phyloP scores from a whole-genome alignment of 1,140 invertebrate genomes.

The Leptopilina boulardi region DNA sequence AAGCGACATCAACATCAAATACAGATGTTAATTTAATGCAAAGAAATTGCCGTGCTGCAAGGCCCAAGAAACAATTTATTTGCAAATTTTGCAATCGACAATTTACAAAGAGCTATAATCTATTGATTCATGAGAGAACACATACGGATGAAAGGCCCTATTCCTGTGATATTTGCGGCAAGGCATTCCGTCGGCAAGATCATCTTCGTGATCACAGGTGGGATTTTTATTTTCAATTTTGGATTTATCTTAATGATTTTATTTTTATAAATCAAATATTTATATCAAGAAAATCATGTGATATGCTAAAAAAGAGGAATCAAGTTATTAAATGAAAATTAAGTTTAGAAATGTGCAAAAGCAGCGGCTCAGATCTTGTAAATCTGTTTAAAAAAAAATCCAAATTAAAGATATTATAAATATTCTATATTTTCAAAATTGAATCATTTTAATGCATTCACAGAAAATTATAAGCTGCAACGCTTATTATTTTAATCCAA shows the following conservation, averaged over 20 bases:
- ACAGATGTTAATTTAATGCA: slow-evolving; percentile 60
- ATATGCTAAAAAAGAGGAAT: too few relatives aligned
- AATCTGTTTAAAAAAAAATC: too few relatives aligned
- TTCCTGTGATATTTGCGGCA: slow-evolving; percentile 96
- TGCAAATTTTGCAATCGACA: slow-evolving; percentile 98
- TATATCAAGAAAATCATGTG: too few relatives aligned
- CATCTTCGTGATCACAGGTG: slow-evolving; percentile 95
- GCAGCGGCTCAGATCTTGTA: too few relatives aligned
- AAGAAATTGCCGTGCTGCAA: slow-evolving; percentile 73
- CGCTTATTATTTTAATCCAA: too few relatives aligned
- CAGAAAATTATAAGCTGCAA: too few relatives aligned
- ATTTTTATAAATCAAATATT: too few relatives aligned
- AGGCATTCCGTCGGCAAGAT: slow-evolving; percentile 94
- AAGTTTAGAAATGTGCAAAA: too few relatives aligned
- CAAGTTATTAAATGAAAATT: too few relatives aligned
- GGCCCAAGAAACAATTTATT: slow-evolving; percentile 84
- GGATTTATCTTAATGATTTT: background rate
- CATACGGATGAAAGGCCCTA: slow-evolving; percentile 99
- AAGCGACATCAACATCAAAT: slow-evolving; percentile 71
- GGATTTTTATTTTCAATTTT: slow-evolving; percentile 46
- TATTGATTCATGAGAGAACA: slow-evolving; percentile 97
- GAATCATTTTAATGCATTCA: too few relatives aligned
- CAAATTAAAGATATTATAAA: too few relatives aligned
- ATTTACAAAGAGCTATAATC: slow-evolving; percentile 98
- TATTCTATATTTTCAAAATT: too few relatives aligned